phyloP scores from a whole-genome alignment of 2,888 invertebrate genomes.

The Thalpophila matura region DNA sequence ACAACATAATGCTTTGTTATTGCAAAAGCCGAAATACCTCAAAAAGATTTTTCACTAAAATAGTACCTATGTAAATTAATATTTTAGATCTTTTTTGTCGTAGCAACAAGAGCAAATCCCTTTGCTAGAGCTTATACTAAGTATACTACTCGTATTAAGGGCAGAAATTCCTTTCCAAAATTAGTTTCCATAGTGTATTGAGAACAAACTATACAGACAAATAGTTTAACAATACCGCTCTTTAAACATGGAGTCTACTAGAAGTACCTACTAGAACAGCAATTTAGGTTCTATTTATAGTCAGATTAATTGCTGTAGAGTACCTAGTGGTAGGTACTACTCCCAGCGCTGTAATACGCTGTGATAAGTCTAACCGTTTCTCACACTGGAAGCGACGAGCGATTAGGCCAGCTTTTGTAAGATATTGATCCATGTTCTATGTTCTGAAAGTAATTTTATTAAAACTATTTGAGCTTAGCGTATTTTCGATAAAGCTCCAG shows the following conservation, averaged over 20 bases:
- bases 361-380: neutral
- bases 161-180: neutral
- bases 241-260: neutral
- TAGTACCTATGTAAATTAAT: too few species aligned
- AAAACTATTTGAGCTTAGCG: too few species aligned
- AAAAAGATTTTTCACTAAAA: too few species aligned
- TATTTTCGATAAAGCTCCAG: too few species aligned
- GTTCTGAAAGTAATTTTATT: too few species aligned
- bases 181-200: neutral
- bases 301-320: neutral
- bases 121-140: too few species aligned
- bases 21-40: too few species aligned
- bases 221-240: neutral
- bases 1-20: too few species aligned
- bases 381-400: neutral
- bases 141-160: too few species aligned
- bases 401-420: neutral
- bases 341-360: conserved; percentile 2
- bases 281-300: conserved; percentile 10
- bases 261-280: neutral
- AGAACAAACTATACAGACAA: neutral
- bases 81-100: too few species aligned
- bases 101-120: neutral
- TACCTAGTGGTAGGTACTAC: neutral
- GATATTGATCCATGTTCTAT: neutral